phyloP scores from a whole-genome alignment of 2,113 vertebrate species.

The Strix uralensis region DNA sequence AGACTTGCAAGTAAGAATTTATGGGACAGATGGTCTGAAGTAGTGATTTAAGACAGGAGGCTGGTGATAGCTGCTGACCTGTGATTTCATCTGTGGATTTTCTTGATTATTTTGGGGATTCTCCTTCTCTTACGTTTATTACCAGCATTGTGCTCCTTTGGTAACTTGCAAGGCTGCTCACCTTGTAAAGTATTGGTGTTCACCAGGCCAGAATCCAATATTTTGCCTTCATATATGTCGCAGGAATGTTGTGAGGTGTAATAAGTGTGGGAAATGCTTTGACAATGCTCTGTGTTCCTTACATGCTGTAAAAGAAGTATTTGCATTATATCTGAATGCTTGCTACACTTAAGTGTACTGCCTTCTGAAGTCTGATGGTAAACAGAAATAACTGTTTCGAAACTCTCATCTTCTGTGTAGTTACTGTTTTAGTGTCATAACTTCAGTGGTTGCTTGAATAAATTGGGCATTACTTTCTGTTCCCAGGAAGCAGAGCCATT shows the following conservation, averaged over 20 bases:
- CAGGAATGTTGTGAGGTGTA: background rate
- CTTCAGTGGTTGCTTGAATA: background rate
- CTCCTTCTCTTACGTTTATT: background rate
- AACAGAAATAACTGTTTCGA: background rate
- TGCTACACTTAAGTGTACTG: background rate
- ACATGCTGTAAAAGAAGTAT: background rate
- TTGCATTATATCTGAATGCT: background rate
- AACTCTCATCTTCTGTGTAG: background rate
- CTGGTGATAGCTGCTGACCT: background rate
- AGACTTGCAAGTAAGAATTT: background rate
- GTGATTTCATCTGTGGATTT: background rate
- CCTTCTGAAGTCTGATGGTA: background rate
- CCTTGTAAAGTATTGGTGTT: background rate
- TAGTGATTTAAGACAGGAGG: background rate
- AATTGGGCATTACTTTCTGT: constrained; percentile 30
- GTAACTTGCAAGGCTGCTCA: background rate
- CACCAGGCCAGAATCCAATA: background rate
- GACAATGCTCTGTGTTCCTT: background rate
- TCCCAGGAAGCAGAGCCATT: constrained; percentile 84
- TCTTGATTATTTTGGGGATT: background rate
- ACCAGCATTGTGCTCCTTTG: background rate
- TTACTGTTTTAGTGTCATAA: background rate
- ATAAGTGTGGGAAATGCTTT: background rate
- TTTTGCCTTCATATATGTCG: background rate
- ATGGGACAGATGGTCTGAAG: background rate